phyloP scores from a whole-genome alignment of 2,113 vertebrate genomes.

The Urocynchramus pylzowi region DNA sequence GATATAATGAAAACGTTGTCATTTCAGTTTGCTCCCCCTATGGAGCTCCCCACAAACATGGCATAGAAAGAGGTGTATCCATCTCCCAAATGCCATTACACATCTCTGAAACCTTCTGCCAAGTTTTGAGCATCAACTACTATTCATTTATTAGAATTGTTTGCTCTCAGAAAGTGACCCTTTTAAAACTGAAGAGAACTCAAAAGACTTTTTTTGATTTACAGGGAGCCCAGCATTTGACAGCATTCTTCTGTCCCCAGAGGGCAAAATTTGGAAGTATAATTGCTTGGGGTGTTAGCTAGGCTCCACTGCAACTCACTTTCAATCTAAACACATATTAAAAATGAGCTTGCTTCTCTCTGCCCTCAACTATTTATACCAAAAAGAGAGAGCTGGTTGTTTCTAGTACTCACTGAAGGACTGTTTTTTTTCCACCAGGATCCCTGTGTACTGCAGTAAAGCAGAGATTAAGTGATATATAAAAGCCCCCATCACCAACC shows the following conservation, averaged over 20 bases:
- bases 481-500: not conserved
- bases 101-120: not conserved
- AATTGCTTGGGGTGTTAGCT: not conserved
- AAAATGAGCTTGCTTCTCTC: not conserved
- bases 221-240: not conserved
- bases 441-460: not conserved
- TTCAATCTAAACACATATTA: not conserved
- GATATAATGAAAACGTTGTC: not conserved
- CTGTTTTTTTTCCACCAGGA: not conserved
- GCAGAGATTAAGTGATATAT: not conserved
- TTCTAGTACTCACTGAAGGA: not conserved
- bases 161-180: not conserved
- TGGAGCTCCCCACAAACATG: not conserved
- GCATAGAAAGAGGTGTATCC: not conserved
- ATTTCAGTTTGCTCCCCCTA: not conserved
- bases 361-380: not conserved
- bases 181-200: not conserved
- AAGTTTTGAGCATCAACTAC: not conserved
- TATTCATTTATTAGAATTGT: not conserved
- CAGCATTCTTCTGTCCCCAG: not conserved
- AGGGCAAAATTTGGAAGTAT: not conserved
- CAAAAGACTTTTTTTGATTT: not conserved
- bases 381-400: not conserved
- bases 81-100: not conserved
- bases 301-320: not conserved